Base-by-base conservation (phyloP, 2,888 invertebrate species). In the Lasioglossum morio region DNA sequence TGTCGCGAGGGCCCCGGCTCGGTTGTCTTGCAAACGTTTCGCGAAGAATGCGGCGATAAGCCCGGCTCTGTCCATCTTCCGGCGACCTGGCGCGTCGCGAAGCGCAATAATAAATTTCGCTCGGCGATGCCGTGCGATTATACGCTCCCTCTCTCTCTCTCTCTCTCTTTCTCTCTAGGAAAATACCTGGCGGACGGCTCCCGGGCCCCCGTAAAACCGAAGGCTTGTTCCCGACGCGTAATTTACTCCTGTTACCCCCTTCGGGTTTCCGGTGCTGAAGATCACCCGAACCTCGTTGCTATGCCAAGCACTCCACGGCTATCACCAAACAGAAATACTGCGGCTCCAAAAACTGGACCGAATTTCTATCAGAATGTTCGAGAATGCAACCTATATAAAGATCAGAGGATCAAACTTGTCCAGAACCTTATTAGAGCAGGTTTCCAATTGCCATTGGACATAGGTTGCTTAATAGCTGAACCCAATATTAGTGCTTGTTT, bases 31-130 rank as follows among this genome's bases (percentile, higher is more conserved):
- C 78, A 37, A 57, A 75, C 77, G 63, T 77, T 57, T 86, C 73
- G 74, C 78, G 80, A 87, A 87, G 87, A 87, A 87, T 87, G 82
- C 86, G 43, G 16, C 80, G 82, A 86, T 86, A 86, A 87, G 76
- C 66, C 30, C 40, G 30, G n/a, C 77, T 43, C 74, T 86, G 87
- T 87, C 81, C 84, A 60, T 84, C 83, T 84, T 84, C 53, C 46
- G 60, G 79, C 53, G 46, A 73, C 75, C 72, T 23, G 74, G 66
- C 57, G 72, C 75, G 73, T 66, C 77, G 63, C 77, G 73, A 60
- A 74, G 77, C 69, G 79, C 79, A 43, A 87, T 63, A 82, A 87
- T 87, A 86, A 86, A 86, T 87, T 87, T 73, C 30, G 30, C 73
- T 43, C 5, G 69, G n/a, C 23, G 72, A 73, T 72, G 79, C 69